Base-by-base conservation (phyloP, 2,113 vertebrate species). In the Myrmecobius fasciatus region DNA sequence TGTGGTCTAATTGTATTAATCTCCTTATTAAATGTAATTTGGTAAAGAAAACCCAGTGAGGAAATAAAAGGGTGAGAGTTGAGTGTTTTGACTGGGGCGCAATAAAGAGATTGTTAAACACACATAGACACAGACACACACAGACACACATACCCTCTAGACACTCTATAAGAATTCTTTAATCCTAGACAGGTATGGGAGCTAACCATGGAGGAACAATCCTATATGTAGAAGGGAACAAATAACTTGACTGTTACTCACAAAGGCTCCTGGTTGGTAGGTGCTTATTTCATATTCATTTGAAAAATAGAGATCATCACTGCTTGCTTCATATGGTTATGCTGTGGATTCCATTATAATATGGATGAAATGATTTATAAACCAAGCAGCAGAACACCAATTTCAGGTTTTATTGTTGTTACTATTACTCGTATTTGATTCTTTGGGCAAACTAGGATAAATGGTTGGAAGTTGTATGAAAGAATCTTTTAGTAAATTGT, bases 401-500 rank as follows among this genome's bases (percentile, higher is more conserved):
- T 54, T 20, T 54, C 53, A 54, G 22, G 53, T 54, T 54, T 53
- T 22, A 5, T 25, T 54, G 53, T 54, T 54, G 6, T 54, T 54
- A 25, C 25, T 54, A 54, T 54, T 24, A 25, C 6, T 54, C 4
- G 25, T 54, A 54, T 54, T 54, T 53, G 2, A 20, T 22, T 53
- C 20, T 22, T 53, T 12, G 25, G 53, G 24, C 6, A 25, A 0
- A 67, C 91, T 14, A 53, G n/a, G 31, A 52, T 43, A 60, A 83
- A 92, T 93, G 10, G 28, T 52, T 92, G 46, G 48, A 47, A 56
- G 93, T 94, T 83, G 1, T 54, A 54, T 24, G 25, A 54, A 54
- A 25, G 49, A 24, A 43, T 0, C n/a, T 93, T 91, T 90, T 10
- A 89, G 52, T 96, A 91, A 92, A 49, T 25, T 91, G 52, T 94